phyloP scores from a whole-genome alignment of 2,113 vertebrate species.

The Pelobates fuscus region DNA sequence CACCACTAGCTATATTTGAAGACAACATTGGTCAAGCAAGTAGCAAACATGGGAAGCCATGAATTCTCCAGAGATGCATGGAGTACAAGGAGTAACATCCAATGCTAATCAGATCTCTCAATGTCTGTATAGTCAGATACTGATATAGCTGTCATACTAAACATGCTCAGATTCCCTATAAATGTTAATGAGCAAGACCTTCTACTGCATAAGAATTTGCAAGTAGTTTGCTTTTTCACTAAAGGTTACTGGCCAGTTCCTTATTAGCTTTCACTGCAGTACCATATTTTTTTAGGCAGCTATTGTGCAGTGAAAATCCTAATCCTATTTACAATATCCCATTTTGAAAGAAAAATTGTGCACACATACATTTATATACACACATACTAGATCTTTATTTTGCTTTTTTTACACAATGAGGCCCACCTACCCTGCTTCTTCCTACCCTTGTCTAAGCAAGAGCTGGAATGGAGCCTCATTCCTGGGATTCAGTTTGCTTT shows the following conservation, averaged over 20 bases:
- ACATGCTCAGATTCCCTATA: slow-evolving; percentile 28
- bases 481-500: too few species aligned
- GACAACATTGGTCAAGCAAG: background rate
- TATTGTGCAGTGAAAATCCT: too few species aligned
- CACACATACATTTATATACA: too few species aligned
- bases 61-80: background rate
- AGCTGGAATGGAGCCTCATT: too few species aligned
- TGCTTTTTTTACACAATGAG: too few species aligned
- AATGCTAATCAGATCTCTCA: slow-evolving; percentile 32
- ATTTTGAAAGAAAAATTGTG: too few species aligned
- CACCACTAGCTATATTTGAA: background rate
- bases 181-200: slow-evolving; percentile 37
- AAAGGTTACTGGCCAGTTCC: slow-evolving; percentile 13
- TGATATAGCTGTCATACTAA: slow-evolving; percentile 23
- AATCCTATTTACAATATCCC: too few species aligned
- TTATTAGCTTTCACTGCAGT: slow-evolving; percentile 21
- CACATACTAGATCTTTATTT: too few species aligned
- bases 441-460: too few species aligned
- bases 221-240: slow-evolving; percentile 22
- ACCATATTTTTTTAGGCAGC: slow-evolving; percentile 3
- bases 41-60: background rate
- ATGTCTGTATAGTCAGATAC: slow-evolving; percentile 3
- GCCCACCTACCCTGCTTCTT: too few species aligned
- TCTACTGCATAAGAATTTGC: slow-evolving; percentile 21
- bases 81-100: slow-evolving; percentile 4